Percentiles rank a stretch among this genome's conserved stretches.
Conservation (phyloP, 2,888 invertebrate genomes). For the Unio pictorum region DNA sequence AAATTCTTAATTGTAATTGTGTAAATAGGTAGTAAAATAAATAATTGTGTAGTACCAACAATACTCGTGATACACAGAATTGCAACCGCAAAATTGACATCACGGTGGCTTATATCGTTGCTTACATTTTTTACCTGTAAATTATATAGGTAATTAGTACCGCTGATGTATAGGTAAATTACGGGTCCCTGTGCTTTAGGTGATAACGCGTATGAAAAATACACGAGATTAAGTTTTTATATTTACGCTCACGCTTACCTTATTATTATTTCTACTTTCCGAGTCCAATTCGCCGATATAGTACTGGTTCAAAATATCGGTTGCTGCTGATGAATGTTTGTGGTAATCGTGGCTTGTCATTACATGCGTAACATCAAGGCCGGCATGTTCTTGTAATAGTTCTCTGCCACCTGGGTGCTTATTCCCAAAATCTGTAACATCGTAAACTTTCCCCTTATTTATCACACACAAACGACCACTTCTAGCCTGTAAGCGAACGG, state of each 20-base stretch:
- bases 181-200: no score
- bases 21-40: no score
- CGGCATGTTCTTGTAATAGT: conserved; percentile 48
- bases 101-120: no score
- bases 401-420: conserved; percentile 62
- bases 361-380: conserved; percentile 53
- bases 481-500: conserved; percentile 32
- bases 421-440: conserved; percentile 62
- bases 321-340: conserved; percentile 59
- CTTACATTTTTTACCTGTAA: no score
- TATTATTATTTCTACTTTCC: background rate
- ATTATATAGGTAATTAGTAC: no score
- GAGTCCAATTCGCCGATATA: conserved; percentile 43
- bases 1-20: no score
- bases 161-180: no score
- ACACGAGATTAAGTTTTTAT: no score
- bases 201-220: no score
- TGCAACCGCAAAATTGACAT: no score
- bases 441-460: conserved; percentile 51
- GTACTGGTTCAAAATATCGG: conserved; percentile 58
- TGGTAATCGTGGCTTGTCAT: conserved; percentile 52
- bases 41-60: no score
- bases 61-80: no score
- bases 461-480: conserved; percentile 45
- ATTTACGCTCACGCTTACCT: conserved; percentile 12